Evolutionary conservation across 2,113 vertebrate species (phyloP).

Genomic region (Microcebus murinus): DNA sequence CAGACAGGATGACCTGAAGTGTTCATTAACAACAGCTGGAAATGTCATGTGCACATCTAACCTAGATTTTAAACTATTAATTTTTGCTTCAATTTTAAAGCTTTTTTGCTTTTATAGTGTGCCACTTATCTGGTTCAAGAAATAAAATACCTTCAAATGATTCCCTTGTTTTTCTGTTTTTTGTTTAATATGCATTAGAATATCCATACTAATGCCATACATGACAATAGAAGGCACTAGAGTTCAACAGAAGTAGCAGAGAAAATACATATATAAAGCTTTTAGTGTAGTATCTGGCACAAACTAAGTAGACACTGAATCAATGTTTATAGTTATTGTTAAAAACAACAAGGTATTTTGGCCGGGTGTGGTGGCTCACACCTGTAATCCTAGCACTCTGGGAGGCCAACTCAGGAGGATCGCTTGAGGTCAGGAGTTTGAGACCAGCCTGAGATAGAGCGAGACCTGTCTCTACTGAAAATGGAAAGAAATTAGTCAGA

Average conservation of each 20-base stretch:
- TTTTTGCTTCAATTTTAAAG: slow-evolving; percentile 55
- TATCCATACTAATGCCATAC: background rate
- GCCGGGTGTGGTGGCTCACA: too few relatives aligned
- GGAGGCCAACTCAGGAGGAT: too few relatives aligned
- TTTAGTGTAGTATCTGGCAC: background rate
- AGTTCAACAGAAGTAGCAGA: background rate
- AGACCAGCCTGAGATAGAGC: too few relatives aligned
- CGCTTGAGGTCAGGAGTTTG: too few relatives aligned
- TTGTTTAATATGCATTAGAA: background rate
- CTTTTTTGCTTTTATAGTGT: background rate
- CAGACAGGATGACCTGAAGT: slow-evolving; percentile 60
- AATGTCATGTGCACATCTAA: background rate
- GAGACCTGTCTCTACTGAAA: too few relatives aligned
- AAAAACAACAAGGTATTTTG: background rate
- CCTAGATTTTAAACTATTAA: slow-evolving; percentile 51
- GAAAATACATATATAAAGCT: background rate
- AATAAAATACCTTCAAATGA: background rate
- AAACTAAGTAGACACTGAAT: background rate
- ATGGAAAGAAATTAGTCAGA: too few relatives aligned
- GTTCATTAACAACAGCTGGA: slow-evolving; percentile 58
- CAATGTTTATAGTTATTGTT: background rate
- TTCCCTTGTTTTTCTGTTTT: background rate
- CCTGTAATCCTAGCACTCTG: too few relatives aligned
- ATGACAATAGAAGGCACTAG: background rate
- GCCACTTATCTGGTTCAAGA: background rate